Conservation (phyloP, 2,888 invertebrate genomes). For the Gortyna flavago region DNA sequence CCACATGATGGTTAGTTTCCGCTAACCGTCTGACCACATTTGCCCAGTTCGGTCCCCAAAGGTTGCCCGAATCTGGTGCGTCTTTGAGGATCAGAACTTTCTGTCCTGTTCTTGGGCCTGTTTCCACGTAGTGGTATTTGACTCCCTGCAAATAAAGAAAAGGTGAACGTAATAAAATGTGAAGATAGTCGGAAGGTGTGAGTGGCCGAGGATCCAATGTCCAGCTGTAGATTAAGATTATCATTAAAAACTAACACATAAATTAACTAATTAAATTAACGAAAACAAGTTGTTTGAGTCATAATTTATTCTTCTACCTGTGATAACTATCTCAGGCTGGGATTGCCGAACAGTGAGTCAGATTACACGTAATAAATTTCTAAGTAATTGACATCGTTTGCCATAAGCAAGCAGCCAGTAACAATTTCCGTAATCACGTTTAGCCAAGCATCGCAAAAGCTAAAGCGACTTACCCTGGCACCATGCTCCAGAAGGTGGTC, state of each 20-base stretch:
- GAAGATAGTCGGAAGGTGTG: neutral
- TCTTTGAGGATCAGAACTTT: constrained; percentile 83
- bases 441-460: too few relatives aligned
- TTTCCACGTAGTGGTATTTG: constrained; percentile 88
- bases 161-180: neutral
- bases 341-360: constrained; percentile 1
- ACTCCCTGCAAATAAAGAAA: constrained; percentile 78
- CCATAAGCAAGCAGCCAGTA: neutral
- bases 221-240: neutral
- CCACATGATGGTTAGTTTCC: constrained; percentile 80
- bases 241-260: neutral
- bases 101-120: constrained; percentile 81
- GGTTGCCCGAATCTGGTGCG: constrained; percentile 81
- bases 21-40: constrained; percentile 77
- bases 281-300: neutral
- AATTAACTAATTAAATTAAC: neutral
- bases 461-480: too few relatives aligned
- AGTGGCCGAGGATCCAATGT: too few relatives aligned
- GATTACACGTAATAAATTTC: neutral
- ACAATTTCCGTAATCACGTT: neutral
- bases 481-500: neutral
- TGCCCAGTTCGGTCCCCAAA: constrained; percentile 83
- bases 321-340: neutral
- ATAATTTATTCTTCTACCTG: neutral
- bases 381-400: neutral